Conservation (phyloP, 1,140 invertebrate species). For the Euglossa dilemma region DNA sequence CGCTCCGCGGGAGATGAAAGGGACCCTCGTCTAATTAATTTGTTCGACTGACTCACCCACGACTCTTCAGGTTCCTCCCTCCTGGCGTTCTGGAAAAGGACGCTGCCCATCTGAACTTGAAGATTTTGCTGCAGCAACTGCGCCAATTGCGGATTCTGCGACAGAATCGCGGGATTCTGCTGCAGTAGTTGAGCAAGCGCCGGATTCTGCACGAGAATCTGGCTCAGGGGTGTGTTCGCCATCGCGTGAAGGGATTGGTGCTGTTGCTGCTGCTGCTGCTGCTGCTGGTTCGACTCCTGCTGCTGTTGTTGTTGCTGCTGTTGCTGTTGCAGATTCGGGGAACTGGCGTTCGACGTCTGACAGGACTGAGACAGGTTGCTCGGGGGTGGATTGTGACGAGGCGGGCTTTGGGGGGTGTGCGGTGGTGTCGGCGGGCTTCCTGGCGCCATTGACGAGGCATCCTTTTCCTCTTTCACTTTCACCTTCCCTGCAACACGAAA, state of each 20-base stretch:
- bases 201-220: constrained; percentile 79
- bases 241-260: constrained; percentile 65
- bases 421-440: constrained; percentile 81
- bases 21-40: constrained; percentile 49
- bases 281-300: constrained; percentile 42
- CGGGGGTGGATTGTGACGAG: constrained; percentile 74
- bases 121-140: constrained; percentile 80
- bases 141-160: constrained; percentile 78
- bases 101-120: constrained; percentile 79
- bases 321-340: constrained; percentile 60
- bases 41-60: constrained; percentile 72
- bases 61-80: constrained; percentile 77
- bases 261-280: constrained; percentile 48
- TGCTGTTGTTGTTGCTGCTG: constrained; percentile 54
- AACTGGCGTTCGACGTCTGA: constrained; percentile 71
- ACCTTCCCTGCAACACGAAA: constrained; percentile 74
- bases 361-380: constrained; percentile 74
- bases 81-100: constrained; percentile 72
- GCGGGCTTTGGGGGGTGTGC: constrained; percentile 80
- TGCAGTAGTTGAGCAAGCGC: constrained; percentile 79
- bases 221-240: constrained; percentile 74
- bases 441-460: constrained; percentile 79
- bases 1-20: constrained; percentile 28
- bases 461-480: constrained; percentile 79
- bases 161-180: constrained; percentile 77